Percentiles rank a stretch among this genome's conserved stretches.
These are phyloP conservation scores for Hyperoplus lanceolatus DNA, from an alignment of 2,797 vertebrate genomes.

Conservation along the genomic window DNA sequence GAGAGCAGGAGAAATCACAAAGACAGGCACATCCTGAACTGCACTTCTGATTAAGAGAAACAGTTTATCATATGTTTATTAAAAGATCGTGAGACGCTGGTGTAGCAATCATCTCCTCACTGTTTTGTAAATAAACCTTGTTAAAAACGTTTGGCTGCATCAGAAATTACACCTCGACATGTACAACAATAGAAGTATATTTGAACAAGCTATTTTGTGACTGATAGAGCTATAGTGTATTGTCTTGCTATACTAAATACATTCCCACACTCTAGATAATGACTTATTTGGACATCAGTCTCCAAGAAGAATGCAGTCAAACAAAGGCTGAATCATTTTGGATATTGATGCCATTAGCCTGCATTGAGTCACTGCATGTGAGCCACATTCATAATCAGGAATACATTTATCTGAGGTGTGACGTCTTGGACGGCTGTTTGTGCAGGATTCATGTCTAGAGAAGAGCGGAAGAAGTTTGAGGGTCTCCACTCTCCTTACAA, in stretches of 20 bases:
- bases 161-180: background rate
- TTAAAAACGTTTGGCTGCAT: background rate
- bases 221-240: background rate
- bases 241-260: background rate
- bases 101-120: background rate
- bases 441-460: constrained; percentile 94
- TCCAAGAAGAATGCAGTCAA: background rate
- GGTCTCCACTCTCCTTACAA: constrained; percentile 92
- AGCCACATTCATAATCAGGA: background rate
- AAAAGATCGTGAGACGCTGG: background rate
- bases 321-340: background rate
- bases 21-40: constrained; percentile 57
- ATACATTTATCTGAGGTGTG: background rate
- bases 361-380: background rate
- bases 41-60: constrained; percentile 33
- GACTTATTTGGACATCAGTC: background rate
- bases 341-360: background rate
- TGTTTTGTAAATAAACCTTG: constrained; percentile 1
- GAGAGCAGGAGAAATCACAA: constrained; percentile 31
- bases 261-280: background rate
- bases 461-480: constrained; percentile 93
- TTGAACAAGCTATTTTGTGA: background rate
- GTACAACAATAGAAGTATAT: background rate
- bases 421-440: background rate
- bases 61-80: constrained; percentile 2